These are phyloP conservation scores for Tarsius wallacei DNA, from an alignment of 2,797 vertebrate genomes.

Conservation along the genomic window DNA sequence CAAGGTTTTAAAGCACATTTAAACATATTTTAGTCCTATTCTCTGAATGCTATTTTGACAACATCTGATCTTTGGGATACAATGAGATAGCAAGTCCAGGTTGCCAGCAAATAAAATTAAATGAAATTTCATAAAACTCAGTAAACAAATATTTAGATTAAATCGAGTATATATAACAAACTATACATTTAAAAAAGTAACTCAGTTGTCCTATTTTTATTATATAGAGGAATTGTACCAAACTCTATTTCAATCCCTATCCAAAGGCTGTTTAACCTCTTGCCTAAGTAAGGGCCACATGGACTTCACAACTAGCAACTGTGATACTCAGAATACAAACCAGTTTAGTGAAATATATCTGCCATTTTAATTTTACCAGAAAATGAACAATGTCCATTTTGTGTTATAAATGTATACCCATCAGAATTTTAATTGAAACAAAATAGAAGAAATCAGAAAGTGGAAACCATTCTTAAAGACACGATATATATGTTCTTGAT, in stretches of 20 bases:
- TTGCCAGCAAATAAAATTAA: conserved; percentile 54
- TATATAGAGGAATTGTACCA: background rate
- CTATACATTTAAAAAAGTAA: conserved; percentile 32
- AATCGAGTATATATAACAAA: background rate
- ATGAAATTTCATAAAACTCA: background rate
- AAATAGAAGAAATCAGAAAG: conserved; percentile 14
- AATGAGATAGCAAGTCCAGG: conserved; percentile 48
- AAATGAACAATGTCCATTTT: background rate
- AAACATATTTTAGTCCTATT: conserved; percentile 69
- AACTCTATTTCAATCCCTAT: background rate
- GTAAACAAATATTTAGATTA: conserved; percentile 34
- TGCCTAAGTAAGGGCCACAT: background rate
- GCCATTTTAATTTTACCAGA: background rate
- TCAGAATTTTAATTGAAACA: background rate
- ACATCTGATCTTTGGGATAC: conserved; percentile 41
- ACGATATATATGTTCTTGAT: background rate
- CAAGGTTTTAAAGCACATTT: conserved; percentile 80
- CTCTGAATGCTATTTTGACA: conserved; percentile 55
- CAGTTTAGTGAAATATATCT: background rate
- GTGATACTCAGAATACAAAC: background rate
- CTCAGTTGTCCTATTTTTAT: background rate
- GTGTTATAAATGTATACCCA: background rate
- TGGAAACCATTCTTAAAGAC: background rate
- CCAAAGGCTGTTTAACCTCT: background rate
- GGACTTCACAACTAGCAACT: background rate